Evolutionary conservation across 2,113 vertebrate genomes (phyloP).

Genomic region (Ceratotherium simum): DNA sequence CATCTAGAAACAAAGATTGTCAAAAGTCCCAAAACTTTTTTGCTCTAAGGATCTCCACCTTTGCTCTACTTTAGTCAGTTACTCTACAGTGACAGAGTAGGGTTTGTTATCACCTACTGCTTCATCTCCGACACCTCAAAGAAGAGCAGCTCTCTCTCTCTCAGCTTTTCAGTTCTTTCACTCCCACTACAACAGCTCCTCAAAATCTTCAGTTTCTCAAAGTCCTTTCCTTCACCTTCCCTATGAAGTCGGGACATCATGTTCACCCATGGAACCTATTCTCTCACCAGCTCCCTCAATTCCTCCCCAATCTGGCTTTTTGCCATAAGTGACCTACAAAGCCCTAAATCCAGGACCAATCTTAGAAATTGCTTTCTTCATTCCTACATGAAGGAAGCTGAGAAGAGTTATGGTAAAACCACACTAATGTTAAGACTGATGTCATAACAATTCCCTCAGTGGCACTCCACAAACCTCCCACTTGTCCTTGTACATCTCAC

Average conservation of each 20-base stretch:
- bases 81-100: background rate
- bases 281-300: background rate
- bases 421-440: background rate
- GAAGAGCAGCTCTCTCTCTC: background rate
- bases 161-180: background rate
- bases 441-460: background rate
- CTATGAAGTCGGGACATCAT: background rate
- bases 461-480: background rate
- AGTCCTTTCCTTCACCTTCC: background rate
- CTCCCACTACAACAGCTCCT: background rate
- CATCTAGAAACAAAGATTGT: constrained; percentile 32
- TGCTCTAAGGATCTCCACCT: constrained; percentile 9
- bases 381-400: background rate
- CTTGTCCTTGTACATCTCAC: background rate
- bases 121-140: background rate
- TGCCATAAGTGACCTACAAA: background rate
- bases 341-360: background rate
- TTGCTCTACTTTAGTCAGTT: background rate
- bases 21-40: background rate
- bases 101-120: background rate
- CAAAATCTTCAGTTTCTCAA: constrained; percentile 10
- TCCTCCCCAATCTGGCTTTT: background rate
- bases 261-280: background rate
- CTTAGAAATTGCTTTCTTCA: constrained; percentile 20
- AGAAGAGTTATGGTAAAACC: constrained; percentile 9